Conservation (phyloP, 2,113 vertebrate species). For the Aegithalos caudatus region DNA sequence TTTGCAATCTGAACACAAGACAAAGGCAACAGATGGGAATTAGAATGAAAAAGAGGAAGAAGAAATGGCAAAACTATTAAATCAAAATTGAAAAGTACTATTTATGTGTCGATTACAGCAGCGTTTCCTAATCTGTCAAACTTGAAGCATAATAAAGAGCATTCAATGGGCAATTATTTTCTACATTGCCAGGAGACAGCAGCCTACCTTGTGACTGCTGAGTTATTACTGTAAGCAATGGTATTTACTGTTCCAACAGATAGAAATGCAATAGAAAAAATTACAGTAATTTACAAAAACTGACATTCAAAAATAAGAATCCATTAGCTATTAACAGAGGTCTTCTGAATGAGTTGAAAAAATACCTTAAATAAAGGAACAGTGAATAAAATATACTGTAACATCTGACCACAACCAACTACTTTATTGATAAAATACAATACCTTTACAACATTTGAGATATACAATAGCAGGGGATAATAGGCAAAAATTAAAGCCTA, state of each 20-base stretch:
- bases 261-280: background rate
- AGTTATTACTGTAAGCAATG: background rate
- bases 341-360: background rate
- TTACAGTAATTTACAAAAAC: background rate
- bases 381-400: background rate
- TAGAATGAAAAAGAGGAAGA: background rate
- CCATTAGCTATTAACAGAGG: background rate
- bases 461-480: background rate
- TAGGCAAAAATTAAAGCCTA: background rate
- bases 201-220: background rate
- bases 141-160: background rate
- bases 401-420: background rate
- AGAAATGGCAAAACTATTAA: background rate
- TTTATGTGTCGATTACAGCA: background rate
- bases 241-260: background rate
- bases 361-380: background rate
- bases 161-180: background rate
- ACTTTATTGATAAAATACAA: background rate
- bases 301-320: background rate
- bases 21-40: background rate
- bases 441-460: background rate
- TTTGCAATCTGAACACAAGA: background rate
- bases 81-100: constrained; percentile 18
- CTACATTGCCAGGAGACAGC: background rate
- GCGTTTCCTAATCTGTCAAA: constrained; percentile 3